Percentiles rank a stretch among this genome's conserved stretches.
These are phyloP conservation scores for Tetragonula carbonaria DNA, from an alignment of 2,888 invertebrate species.

Conservation along the genomic window DNA sequence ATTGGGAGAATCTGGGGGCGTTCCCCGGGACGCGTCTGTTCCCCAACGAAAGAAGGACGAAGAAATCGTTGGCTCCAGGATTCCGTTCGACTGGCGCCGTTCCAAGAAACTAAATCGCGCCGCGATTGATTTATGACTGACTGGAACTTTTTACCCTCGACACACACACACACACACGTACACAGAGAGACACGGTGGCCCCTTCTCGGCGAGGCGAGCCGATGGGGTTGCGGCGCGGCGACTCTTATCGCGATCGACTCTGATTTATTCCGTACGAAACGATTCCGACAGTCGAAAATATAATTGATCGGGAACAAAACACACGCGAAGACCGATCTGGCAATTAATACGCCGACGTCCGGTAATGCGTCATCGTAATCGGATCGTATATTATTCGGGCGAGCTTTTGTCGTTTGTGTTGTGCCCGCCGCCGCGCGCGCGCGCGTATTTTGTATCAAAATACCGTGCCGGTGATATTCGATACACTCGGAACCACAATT, in stretches of 20 bases:
- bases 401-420: constrained; percentile 1
- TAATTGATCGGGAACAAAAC: constrained; percentile 58
- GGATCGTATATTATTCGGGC: constrained; percentile 27
- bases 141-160: constrained; percentile 65
- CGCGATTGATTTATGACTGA: constrained; percentile 73
- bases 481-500: no score
- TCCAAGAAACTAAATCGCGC: constrained; percentile 71
- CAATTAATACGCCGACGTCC: constrained; percentile 39
- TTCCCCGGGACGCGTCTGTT: constrained; percentile 21
- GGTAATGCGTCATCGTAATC: constrained; percentile 37
- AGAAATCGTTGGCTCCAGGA: constrained; percentile 68
- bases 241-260: constrained; percentile 61
- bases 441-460: not conserved
- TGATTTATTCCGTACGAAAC: constrained; percentile 65
- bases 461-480: not conserved
- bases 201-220: not conserved
- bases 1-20: constrained; percentile 32
- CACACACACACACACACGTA: not conserved
- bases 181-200: no score
- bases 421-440: no score
- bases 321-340: constrained; percentile 36
- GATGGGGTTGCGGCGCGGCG: constrained; percentile 19
- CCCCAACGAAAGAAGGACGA: constrained; percentile 63
- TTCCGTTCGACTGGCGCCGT: constrained; percentile 67
- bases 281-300: constrained; percentile 42